Percentiles rank a stretch among this genome's conserved stretches.
Conservation (phyloP, 1,140 invertebrate species). For the Sipha flava region DNA sequence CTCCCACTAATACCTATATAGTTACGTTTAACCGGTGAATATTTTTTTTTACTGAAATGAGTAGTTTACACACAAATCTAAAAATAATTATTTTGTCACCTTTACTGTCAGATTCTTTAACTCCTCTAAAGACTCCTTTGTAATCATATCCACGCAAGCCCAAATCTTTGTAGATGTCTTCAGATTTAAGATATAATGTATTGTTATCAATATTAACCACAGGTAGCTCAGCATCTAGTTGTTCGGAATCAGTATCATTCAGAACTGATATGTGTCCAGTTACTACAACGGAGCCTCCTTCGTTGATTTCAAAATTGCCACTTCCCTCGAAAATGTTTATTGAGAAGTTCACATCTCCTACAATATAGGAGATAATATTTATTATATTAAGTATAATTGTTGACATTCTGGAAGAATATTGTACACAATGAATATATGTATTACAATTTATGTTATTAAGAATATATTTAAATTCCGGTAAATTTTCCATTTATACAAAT, state of each 20-base stretch:
- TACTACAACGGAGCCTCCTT: slow-evolving; percentile 73
- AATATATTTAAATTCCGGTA: no score
- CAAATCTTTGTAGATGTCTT: slow-evolving; percentile 90
- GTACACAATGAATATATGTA: no score
- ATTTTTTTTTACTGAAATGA: no score
- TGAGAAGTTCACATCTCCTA: slow-evolving; percentile 68
- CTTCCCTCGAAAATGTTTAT: slow-evolving; percentile 79
- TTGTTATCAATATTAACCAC: slow-evolving; percentile 44
- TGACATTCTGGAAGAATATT: no score
- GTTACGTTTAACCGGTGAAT: no score
- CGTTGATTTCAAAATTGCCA: slow-evolving; percentile 86
- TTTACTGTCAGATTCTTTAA: slow-evolving; percentile 57
- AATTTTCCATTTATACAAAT: not conserved
- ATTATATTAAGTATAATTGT: no score
- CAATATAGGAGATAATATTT: not conserved
- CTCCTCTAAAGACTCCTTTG: slow-evolving; percentile 74
- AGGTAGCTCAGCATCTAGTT: slow-evolving; percentile 45
- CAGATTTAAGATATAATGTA: slow-evolving; percentile 53
- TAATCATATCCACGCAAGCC: slow-evolving; percentile 91
- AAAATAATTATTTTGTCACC: slow-evolving; percentile 42
- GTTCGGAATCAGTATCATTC: slow-evolving; percentile 54
- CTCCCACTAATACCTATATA: slow-evolving; percentile 50
- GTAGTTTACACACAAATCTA: not conserved
- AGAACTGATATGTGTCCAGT: slow-evolving; percentile 63
- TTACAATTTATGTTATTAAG: no score